Base-by-base conservation (phyloP, 2,113 vertebrate species). In the Galeopterus variegatus region DNA sequence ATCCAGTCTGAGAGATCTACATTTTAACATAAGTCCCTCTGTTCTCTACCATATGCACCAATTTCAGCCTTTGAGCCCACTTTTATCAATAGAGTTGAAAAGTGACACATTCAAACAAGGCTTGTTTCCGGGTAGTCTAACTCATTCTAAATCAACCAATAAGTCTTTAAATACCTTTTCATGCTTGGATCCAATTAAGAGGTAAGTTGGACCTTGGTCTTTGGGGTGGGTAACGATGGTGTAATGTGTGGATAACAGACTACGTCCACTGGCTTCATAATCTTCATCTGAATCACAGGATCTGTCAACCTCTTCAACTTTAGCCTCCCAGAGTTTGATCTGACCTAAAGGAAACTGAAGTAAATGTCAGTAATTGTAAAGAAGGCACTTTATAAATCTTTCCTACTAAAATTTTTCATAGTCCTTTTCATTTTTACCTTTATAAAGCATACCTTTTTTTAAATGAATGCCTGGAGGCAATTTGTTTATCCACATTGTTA, bases 321-420 rank as follows among this genome's bases (percentile, higher is more conserved):
- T 98, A 4, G 99, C 99, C 93, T 99, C 99, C 99, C 99, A 99
- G 95, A 99, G 98, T 97, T 99, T 99, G 97, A 99, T 99, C 98
- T 99, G 99, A 96, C 99, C 99, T 95, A 99, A 98, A 48, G 99
- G 99, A 98, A 99, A 99, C 99, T 99, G 95, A 60, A 98, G 58
- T 17, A 98, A 96, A 95, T 56, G 95, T 50, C 36, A 97, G 75
- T 90, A 93, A 62, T 83, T 17, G 50, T 98, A 77, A 97, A 58
- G 95, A 26, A 94, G 31, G 31, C 82, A 96, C 23, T 90, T 93
- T 92, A 33, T 73, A 69, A 64, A 65, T 70, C 31, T 93, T 92
- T 67, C 41, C 69, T n/a, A 36, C 8, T 85, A 62, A 72, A 72
- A 82, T 12, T n/a, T 56, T 89, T 95, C 31, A 73, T 18, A 92